Evolutionary conservation across 2,113 vertebrate species (phyloP).

Genomic region (Zootoca vivipara): DNA sequence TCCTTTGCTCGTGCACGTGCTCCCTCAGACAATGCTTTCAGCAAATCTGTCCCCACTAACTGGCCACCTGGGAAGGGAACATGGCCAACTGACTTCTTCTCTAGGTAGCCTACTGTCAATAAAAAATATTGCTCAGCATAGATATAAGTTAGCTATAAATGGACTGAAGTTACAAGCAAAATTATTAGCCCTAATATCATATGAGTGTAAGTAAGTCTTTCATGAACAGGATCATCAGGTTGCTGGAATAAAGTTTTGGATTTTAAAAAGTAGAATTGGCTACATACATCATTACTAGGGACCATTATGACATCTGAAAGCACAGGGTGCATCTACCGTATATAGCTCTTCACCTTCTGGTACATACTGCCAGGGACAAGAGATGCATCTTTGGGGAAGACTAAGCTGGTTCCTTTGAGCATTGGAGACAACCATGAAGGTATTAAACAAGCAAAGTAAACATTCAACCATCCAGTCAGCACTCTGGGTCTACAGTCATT

Average conservation of each 20-base stretch:
- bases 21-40: neutral
- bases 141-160: too few species aligned
- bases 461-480: neutral
- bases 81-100: neutral
- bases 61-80: neutral
- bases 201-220: neutral
- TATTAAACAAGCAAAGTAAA: neutral
- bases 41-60: neutral
- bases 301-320: neutral
- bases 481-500: neutral
- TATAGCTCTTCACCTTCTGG: neutral
- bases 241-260: neutral
- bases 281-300: neutral
- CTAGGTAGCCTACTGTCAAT: neutral
- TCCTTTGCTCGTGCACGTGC: neutral
- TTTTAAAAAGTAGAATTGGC: neutral
- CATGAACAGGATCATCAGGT: neutral
- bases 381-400: neutral
- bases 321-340: too few species aligned
- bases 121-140: neutral
- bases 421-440: neutral
- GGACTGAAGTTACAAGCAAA: neutral
- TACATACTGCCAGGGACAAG: neutral
- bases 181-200: neutral
- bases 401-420: neutral